These are phyloP conservation scores for Synergus laeviventris DNA, from an alignment of 2,888 invertebrate species.

Conservation along the genomic window DNA sequence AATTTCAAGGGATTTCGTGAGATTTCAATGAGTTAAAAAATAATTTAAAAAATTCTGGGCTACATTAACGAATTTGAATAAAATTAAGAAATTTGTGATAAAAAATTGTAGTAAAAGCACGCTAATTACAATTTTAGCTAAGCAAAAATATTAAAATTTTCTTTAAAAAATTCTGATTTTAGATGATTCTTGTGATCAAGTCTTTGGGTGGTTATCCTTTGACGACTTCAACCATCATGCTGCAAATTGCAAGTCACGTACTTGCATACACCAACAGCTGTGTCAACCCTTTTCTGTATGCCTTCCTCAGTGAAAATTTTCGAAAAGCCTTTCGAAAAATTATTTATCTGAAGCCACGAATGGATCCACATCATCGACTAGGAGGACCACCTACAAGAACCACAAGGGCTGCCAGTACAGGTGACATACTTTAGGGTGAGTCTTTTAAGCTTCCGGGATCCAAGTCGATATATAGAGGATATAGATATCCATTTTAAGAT, in stretches of 20 bases:
- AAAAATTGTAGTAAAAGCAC: too few relatives aligned
- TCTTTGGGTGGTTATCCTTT: conserved; percentile 85
- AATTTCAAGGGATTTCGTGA: too few relatives aligned
- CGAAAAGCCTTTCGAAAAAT: conserved; percentile 90
- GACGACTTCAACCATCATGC: conserved; percentile 82
- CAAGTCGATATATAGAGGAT: not conserved
- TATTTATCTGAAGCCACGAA: conserved; percentile 80
- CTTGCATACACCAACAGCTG: conserved; percentile 96
- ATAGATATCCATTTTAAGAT: not conserved
- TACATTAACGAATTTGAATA: too few relatives aligned
- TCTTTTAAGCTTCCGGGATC: conserved; percentile 39
- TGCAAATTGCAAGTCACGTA: conserved; percentile 88
- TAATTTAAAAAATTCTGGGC: too few relatives aligned
- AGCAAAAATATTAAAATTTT: not conserved
- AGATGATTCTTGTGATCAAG: conserved; percentile 89
- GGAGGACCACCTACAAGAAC: conserved; percentile 81
- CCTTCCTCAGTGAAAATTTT: conserved; percentile 96
- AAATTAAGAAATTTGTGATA: too few relatives aligned
- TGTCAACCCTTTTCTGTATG: conserved; percentile 95
- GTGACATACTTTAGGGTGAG: conserved; percentile 80
- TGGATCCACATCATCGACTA: conserved; percentile 76
- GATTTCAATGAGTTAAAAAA: too few relatives aligned
- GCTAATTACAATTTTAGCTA: too few relatives aligned
- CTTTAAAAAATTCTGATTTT: conserved; percentile 70
- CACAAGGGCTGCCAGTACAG: conserved; percentile 83